Evolutionary conservation across 2,888 invertebrate genomes (phyloP), one percentile per base, ranked within the genome.

Genomic region (Glaucopsyche alexis): DNA sequence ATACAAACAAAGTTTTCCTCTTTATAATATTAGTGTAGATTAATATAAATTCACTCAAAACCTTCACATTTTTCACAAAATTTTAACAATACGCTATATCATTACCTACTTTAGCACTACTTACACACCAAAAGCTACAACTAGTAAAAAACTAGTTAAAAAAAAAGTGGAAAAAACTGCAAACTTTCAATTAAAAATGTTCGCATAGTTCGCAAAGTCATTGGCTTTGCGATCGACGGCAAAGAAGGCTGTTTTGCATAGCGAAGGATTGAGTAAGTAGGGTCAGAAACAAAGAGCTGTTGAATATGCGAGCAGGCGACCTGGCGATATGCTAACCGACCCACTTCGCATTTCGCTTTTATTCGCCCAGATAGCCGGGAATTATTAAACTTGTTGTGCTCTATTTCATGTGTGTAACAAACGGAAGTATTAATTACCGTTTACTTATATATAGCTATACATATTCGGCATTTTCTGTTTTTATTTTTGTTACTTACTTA

Each of bases 211-310:
- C 29, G 14, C 50, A 72, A 66, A 65, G 66, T 66, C 72, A 66
- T 72, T 72, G 74, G 69, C 76, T 76, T 74, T 76, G 71, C 76
- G 74, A 78, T 78, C 77, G 74, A 75, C 77, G 77, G 78, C 78
- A 79, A 79, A 79, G 78, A 83, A 67, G 66, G 82, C 81, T 81
- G 82, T 87, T 90, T 90, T 86, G 83, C 91, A 91, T 91, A 88
- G 80, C 82, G 85, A 82, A 84, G 85, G 80, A 84, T 85, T 74
- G 78, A 76, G 76, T 77, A 87, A 88, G 89, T 88, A 89, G 88
- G 90, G 90, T 85, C 90, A 89, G 87, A 81, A 86, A 89, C 89
- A 90, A 90, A 89, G 89, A 84, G 83, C 89, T 87, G 85, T 83
- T 90, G 91, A 90, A 90, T 90, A 90, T 90, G 88, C 91, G 84